A percentile compares a stretch with the other conserved stretches of the same genome.
Conservation (phyloP, 2,113 vertebrate species). For the Phaethon lepturus region DNA sequence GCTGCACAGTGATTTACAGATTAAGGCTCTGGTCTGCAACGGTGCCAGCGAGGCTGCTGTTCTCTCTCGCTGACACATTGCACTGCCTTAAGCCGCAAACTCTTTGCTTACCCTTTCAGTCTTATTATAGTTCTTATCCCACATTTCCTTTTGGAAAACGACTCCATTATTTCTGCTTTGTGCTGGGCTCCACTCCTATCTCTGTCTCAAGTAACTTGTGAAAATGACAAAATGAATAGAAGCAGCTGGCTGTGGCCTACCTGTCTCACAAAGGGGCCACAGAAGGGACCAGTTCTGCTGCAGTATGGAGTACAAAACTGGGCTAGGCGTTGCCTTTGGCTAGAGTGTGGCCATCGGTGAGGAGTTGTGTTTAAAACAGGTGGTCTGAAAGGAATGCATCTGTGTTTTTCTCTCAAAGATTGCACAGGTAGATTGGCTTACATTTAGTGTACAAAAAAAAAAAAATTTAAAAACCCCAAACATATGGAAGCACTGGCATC, state of each 20-base stretch:
- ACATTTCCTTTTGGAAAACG: constrained; percentile 66
- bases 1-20: constrained; percentile 74
- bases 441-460: background rate
- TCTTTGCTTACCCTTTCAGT: constrained; percentile 67
- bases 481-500: background rate
- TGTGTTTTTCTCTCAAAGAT: background rate
- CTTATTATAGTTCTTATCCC: constrained; percentile 70
- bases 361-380: background rate
- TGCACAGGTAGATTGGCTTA: background rate
- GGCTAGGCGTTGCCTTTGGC: background rate
- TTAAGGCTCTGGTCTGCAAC: constrained; percentile 61
- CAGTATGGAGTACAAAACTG: background rate
- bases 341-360: background rate
- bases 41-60: constrained; percentile 66
- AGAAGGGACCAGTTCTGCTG: background rate
- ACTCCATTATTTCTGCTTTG: constrained; percentile 40
- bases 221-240: constrained; percentile 38
- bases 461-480: background rate
- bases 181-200: constrained; percentile 29
- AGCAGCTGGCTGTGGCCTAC: constrained; percentile 7
- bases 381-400: background rate
- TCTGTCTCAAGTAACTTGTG: constrained; percentile 16
- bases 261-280: background rate
- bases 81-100: constrained; percentile 34
- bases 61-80: constrained; percentile 55